phyloP scores from a whole-genome alignment of 2,113 vertebrate species.

The Cercocebus atys region DNA sequence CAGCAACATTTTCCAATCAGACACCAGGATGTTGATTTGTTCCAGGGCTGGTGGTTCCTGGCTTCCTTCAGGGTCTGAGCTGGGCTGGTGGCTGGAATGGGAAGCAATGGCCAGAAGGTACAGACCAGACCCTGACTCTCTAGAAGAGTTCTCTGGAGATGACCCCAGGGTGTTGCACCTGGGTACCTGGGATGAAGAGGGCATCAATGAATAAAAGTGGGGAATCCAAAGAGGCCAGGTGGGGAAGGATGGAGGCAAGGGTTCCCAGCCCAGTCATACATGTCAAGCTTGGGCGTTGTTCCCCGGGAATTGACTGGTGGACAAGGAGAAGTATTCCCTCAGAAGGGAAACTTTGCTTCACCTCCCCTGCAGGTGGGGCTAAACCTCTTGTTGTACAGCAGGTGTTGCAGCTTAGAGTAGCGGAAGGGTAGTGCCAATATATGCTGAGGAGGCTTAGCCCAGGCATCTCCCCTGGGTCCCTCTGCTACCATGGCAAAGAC shows the following conservation, averaged over 20 bases:
- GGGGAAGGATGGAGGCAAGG: not conserved
- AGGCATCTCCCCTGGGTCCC: not conserved
- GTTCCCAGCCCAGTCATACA: fast-evolving
- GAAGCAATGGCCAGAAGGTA: not conserved
- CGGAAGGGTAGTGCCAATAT: not conserved
- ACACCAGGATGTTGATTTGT: not conserved
- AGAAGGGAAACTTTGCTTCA: not conserved
- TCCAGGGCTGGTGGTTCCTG: not conserved
- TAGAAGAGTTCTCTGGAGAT: not conserved
- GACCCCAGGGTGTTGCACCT: not conserved
- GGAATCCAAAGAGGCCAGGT: not conserved
- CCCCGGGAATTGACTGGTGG: not conserved
- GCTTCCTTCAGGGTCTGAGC: not conserved
- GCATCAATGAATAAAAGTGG: not conserved
- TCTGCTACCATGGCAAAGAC: not conserved
- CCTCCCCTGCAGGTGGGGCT: not conserved
- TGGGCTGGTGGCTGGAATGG: not conserved
- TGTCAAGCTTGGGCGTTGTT: not conserved
- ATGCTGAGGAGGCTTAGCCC: not conserved
- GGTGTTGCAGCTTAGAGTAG: not conserved
- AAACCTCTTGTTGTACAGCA: not conserved
- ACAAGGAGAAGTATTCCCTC: not conserved
- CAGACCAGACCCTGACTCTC: not conserved
- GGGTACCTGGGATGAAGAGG: not conserved
- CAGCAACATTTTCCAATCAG: not conserved